These are phyloP conservation scores for Neogobius melanostomus DNA, from an alignment of 2,113 vertebrate genomes.

Conservation along the genomic window DNA sequence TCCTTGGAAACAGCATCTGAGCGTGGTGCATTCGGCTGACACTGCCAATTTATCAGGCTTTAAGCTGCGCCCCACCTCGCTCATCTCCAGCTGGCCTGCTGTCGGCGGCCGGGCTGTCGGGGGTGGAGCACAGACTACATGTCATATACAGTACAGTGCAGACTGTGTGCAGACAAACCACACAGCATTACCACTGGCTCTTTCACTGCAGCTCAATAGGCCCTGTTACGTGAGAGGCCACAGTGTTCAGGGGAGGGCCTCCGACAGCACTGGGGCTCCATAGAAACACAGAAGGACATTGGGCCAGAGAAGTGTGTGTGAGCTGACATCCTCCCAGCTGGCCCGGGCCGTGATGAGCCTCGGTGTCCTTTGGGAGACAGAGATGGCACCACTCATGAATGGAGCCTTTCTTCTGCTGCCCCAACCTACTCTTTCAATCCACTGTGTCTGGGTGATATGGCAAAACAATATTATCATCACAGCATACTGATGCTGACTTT, in stretches of 20 bases:
- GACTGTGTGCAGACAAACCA: conserved; percentile 34
- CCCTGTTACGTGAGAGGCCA: conserved; percentile 49
- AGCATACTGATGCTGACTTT: background rate
- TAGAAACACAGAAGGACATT: conserved; percentile 43
- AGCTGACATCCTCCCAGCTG: conserved; percentile 75
- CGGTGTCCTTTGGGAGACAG: conserved; percentile 55
- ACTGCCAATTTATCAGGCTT: conserved; percentile 22
- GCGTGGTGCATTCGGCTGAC: conserved; percentile 23
- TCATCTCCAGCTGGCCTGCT: conserved; percentile 36
- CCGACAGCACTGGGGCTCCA: conserved; percentile 50
- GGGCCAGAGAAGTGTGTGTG: conserved; percentile 25
- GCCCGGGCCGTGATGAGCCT: conserved; percentile 69
- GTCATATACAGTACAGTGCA: conserved; percentile 35
- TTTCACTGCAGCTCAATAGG: conserved; percentile 37
- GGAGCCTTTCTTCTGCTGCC: conserved; percentile 63
- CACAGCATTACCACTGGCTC: conserved; percentile 24
- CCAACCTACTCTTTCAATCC: conserved; percentile 45
- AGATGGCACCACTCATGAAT: conserved; percentile 73
- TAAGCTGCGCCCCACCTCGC: conserved; percentile 34
- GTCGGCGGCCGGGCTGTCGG: conserved; percentile 5
- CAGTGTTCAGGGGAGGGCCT: conserved; percentile 53
- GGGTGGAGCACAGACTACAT: conserved; percentile 17
- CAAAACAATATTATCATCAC: conserved; percentile 5
- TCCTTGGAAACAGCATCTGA: conserved; percentile 15
- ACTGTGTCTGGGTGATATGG: conserved; percentile 4